Evolutionary conservation across 2,113 vertebrate genomes (phyloP), one percentile per base, ranked within the genome.

Genomic region (human (Homo sapiens)): DNA sequence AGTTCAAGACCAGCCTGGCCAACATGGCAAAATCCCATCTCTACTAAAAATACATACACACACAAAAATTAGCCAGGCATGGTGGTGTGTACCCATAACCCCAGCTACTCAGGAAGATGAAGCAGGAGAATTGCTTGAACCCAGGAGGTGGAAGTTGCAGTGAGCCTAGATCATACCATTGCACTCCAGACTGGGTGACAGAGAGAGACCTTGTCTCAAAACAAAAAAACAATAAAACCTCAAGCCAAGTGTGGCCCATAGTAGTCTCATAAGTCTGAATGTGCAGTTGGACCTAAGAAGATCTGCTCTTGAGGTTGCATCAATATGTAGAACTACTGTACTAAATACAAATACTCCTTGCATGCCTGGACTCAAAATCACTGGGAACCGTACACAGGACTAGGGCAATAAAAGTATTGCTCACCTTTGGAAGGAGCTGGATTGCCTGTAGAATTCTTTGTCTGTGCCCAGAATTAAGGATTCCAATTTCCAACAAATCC

Each of bases 371-470:
- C 6, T 85, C 73, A 66, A 89, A 73, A 35, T 48, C 43, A 38
- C 5, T 45, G n/a, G 76, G 30, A 72, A 80, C 30, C 43, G 6
- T 43, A 38, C 8, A 52, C 4, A 50, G 10, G 64, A 14, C 0
- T 55, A 94, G 38, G 18, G 6, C 6, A 43, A 32, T 48, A 61
- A 78, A 95, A 95, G 8, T 25, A 64, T 40, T 96, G 73, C 96
- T 98, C 98, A 99, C 99, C 99, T 99, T 99, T 98, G 99, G 99
- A 98, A 99, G 99, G 96, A 99, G 99, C 95, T 99, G 99, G 95
- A 99, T 99, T 97, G 99, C 99, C 99, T 99, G 99, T n/a, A 99
- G 99, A 98, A 99, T 99, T 97, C 99, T 99, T 96, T 99, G 99
- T 98, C 99, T 99, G 98, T 99, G 99, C 89, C 99, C 99, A 79